Base-by-base conservation (phyloP, 2,888 invertebrate species). In the Stictocephala bisonia region DNA sequence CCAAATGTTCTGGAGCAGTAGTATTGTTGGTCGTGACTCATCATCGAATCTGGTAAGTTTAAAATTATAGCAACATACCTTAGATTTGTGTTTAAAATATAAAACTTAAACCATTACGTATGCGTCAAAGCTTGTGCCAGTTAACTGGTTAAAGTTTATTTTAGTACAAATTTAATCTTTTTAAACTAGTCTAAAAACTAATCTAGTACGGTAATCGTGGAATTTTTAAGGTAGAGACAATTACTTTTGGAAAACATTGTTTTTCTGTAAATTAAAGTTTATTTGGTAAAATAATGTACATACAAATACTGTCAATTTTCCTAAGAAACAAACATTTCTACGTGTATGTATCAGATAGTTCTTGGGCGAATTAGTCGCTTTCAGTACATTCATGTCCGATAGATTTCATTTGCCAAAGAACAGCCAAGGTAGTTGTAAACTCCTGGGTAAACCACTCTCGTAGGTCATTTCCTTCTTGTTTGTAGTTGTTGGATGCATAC, bases 21-120 rank as follows among this genome's bases (percentile, higher is more conserved):
- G 18, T 22, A 29, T 31, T 53, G 53, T 69, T 53, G 53, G 31
- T 50, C 50, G 69, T 29, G 40, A 69, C 20, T 69, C 51, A 69
- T 50, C 69, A 69, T 69, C 53, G 53, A 53, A 69, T 69, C 53
- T 69, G 69, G 69, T 69, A 69, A 69, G 51, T 53, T 50, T 69
- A 35, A 51, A 18, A 64, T 64, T 40, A 64, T n/a, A 64, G 41
- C 22, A 64, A 35, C 4, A 4, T n/a, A 64, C 35, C 41, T 9
- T 64, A 40, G 11, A 41, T 22, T 64, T 40, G 15, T 35, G 11
- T 64, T 41, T 40, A 35, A 41, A 20, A 40, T 13, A 40, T 18
- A 4, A 64, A 29, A 18, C 13, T 3, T 6, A 44, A 44, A 6
- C 3, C 18, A 50, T 50, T 50, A 20, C 6, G 4, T 53, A 53